phyloP scores from a whole-genome alignment of 2,888 invertebrate genomes.

The Shargacucullia verbasci region DNA sequence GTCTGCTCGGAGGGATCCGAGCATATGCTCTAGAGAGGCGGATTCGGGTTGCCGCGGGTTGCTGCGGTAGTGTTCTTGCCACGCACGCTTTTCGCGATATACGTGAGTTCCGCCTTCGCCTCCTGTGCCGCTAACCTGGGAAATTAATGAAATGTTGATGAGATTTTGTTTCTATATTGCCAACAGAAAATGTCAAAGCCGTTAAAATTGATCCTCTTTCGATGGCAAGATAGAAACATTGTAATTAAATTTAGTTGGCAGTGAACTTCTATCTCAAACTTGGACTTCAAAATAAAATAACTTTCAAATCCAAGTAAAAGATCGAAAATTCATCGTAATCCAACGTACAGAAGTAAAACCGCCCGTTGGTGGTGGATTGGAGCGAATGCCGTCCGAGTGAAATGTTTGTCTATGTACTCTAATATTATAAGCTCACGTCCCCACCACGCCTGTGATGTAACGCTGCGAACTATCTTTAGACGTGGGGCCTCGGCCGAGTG shows the following conservation, averaged over 20 bases:
- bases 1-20: slow-evolving; percentile 97
- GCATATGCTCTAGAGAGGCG: slow-evolving; percentile 93
- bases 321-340: slow-evolving; percentile 55
- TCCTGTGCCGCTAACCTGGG: slow-evolving; percentile 82
- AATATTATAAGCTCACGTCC: slow-evolving; percentile 88
- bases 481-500: slow-evolving; percentile 67
- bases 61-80: slow-evolving; percentile 88
- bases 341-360: slow-evolving; percentile 80
- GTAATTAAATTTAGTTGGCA: slow-evolving; percentile 6
- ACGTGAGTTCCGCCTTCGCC: slow-evolving; percentile 88
- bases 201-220: not conserved
- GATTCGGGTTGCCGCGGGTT: slow-evolving; percentile 88
- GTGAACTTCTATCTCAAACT: slow-evolving; percentile 38
- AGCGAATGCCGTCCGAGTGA: slow-evolving; percentile 86
- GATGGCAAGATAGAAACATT: slow-evolving; percentile 41
- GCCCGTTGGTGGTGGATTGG: slow-evolving; percentile 77
- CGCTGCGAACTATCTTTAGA: slow-evolving; percentile 84
- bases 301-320: slow-evolving; percentile 57
- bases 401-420: slow-evolving; percentile 87
- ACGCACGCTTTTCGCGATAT: slow-evolving; percentile 90
- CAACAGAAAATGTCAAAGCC: slow-evolving; percentile 12
- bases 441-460: slow-evolving; percentile 87
- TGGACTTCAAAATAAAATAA: slow-evolving; percentile 19
- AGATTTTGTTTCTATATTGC: slow-evolving; percentile 28
- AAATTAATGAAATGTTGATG: slow-evolving; percentile 26